Conservation (phyloP, 2,113 vertebrate genomes). For the Lontra canadensis region DNA sequence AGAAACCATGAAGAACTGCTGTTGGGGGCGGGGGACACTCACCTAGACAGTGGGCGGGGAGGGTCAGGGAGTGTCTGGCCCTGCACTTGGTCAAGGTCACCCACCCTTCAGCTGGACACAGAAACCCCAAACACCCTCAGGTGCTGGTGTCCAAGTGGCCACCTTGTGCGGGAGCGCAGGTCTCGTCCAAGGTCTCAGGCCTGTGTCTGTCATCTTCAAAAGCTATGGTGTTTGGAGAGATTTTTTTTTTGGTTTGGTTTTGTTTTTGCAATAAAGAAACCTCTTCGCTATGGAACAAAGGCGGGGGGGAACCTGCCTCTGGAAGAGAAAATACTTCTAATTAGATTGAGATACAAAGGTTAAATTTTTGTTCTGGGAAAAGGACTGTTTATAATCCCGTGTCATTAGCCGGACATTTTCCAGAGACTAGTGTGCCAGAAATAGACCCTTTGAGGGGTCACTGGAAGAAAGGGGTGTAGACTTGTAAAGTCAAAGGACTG, state of each 20-base stretch:
- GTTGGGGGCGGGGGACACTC: background rate
- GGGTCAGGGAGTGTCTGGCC: background rate
- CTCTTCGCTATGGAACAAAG: constrained; percentile 46
- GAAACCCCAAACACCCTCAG: background rate
- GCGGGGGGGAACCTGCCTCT: constrained; percentile 41
- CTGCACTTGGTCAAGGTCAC: background rate
- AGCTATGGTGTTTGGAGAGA: background rate
- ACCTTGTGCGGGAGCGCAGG: background rate
- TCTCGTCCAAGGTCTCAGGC: background rate
- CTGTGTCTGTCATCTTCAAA: background rate
- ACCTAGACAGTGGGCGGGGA: background rate
- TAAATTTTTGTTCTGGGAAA: constrained; percentile 77
- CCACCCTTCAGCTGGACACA: background rate
- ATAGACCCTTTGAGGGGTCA: constrained; percentile 72
- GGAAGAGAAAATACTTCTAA: constrained; percentile 72
- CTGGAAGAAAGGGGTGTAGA: constrained; percentile 55
- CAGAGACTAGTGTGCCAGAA: constrained; percentile 71
- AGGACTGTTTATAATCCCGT: constrained; percentile 72
- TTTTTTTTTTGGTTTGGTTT: background rate
- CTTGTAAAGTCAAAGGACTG: constrained; percentile 21
- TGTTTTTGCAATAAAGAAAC: constrained; percentile 44
- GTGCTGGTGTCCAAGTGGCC: background rate
- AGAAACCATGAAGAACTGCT: background rate
- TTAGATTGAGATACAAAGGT: constrained; percentile 74
- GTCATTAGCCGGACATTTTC: constrained; percentile 77